phyloP scores from a whole-genome alignment of 2,113 vertebrate species.

The Machaerirhynchus nigripectus region DNA sequence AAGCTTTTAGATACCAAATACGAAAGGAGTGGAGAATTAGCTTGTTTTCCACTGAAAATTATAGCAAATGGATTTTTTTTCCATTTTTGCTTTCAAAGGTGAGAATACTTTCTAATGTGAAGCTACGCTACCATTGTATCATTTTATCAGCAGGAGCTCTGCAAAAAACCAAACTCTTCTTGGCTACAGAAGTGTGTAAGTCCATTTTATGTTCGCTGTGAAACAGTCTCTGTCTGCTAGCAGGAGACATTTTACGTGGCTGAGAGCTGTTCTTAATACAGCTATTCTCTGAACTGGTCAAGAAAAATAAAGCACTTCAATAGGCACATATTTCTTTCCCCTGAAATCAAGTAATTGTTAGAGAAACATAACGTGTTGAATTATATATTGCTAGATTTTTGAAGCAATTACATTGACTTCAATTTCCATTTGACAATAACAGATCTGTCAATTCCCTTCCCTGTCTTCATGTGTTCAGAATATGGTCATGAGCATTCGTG shows the following conservation, averaged over 20 bases:
- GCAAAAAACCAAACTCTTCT: not conserved
- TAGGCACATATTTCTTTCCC: conserved; percentile 3
- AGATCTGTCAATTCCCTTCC: not conserved
- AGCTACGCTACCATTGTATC: not conserved
- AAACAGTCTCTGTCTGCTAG: not conserved
- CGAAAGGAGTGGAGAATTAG: conserved; percentile 32
- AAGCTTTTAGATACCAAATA: conserved; percentile 12
- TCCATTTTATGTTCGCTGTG: not conserved
- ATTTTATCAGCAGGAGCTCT: not conserved
- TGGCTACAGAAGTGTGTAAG: not conserved
- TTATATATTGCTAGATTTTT: conserved; percentile 25
- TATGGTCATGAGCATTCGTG: not conserved
- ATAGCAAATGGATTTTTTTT: conserved; percentile 4
- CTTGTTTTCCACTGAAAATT: conserved; percentile 36
- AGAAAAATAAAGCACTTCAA: conserved; percentile 13
- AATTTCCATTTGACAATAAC: conserved; percentile 11
- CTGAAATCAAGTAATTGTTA: conserved; percentile 25
- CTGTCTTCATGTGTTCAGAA: not conserved
- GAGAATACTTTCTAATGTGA: not conserved
- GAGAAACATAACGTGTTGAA: not conserved
- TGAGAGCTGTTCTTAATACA: conserved; percentile 11
- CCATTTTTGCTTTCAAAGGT: conserved; percentile 30
- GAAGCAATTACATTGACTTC: not conserved
- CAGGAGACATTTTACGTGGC: conserved; percentile 10
- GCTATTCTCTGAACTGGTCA: conserved; percentile 11